These are phyloP conservation scores for Trissoscelio sp. DNA, from an alignment of 2,888 invertebrate species.

Conservation along the genomic window DNA sequence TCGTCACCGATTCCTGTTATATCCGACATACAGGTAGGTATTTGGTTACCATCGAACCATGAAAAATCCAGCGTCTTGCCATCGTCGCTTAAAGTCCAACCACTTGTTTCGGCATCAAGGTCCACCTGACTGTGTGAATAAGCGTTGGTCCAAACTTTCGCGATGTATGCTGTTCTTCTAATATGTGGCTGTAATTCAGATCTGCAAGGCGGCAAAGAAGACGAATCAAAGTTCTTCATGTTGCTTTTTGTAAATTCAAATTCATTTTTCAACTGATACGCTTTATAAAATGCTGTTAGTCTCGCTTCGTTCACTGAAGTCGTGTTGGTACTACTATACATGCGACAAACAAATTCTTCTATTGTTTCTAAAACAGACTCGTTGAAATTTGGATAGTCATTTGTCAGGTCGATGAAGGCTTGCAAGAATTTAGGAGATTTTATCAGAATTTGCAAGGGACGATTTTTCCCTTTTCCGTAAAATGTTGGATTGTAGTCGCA, in stretches of 20 bases:
- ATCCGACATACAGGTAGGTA: slow-evolving; percentile 8
- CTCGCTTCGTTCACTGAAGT: slow-evolving; percentile 43
- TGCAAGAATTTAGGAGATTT: slow-evolving; percentile 2
- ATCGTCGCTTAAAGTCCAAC: slow-evolving; percentile 9
- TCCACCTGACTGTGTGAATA: not conserved
- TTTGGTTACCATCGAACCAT: slow-evolving; percentile 36
- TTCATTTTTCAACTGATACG: slow-evolving; percentile 20
- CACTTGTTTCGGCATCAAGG: slow-evolving; percentile 5
- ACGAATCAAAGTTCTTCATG: slow-evolving; percentile 54
- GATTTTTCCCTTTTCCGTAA: slow-evolving; percentile 57
- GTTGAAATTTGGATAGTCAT: slow-evolving; percentile 56
- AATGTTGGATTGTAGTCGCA: slow-evolving; percentile 71
- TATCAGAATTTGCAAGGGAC: slow-evolving; percentile 11
- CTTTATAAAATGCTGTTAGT: slow-evolving; percentile 37
- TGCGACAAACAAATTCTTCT: slow-evolving; percentile 50
- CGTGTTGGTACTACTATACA: slow-evolving; percentile 35
- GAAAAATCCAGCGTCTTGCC: slow-evolving; percentile 8
- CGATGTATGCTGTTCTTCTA: slow-evolving; percentile 66
- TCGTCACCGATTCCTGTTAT: not conserved
- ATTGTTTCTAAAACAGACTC: slow-evolving; percentile 24
- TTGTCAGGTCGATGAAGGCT: slow-evolving; percentile 31
- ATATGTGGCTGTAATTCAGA: slow-evolving; percentile 67
- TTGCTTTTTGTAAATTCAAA: slow-evolving; percentile 32
- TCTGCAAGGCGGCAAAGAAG: slow-evolving; percentile 54
- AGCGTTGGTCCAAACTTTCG: slow-evolving; percentile 21